A percentile compares a stretch with the other conserved stretches of the same genome.
Conservation (phyloP, 2,113 vertebrate species). For the Maccullochella peelii region DNA sequence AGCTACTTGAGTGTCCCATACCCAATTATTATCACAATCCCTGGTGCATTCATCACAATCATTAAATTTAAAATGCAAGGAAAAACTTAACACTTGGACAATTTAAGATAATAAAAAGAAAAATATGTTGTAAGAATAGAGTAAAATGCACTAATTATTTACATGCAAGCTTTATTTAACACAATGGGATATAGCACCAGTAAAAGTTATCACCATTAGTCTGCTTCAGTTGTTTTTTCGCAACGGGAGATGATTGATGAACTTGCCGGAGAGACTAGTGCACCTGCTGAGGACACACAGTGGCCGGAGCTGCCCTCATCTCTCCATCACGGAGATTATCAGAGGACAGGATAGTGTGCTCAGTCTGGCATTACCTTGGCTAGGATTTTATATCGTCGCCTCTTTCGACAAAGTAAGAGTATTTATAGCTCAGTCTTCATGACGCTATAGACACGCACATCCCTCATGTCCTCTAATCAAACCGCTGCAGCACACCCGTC, state of each 20-base stretch:
- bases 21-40: background rate
- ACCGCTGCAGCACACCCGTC: slow-evolving; percentile 27
- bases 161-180: background rate
- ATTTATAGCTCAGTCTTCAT: slow-evolving; percentile 72
- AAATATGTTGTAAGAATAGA: background rate
- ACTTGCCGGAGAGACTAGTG: background rate
- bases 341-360: slow-evolving; percentile 33
- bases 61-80: background rate
- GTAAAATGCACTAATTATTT: background rate
- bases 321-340: slow-evolving; percentile 42
- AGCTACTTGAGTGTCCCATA: slow-evolving; percentile 1
- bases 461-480: slow-evolving; percentile 35
- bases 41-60: background rate
- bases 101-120: background rate
- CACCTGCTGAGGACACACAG: slow-evolving; percentile 52
- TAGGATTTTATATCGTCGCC: slow-evolving; percentile 36
- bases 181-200: background rate
- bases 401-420: slow-evolving; percentile 46
- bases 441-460: slow-evolving; percentile 34
- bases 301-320: slow-evolving; percentile 42
- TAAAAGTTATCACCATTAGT: background rate
- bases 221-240: background rate
- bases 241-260: slow-evolving; percentile 24
- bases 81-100: background rate
- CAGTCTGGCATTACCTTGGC: slow-evolving; percentile 39